Conservation (phyloP, 2,113 vertebrate genomes). For the Hyaena hyaena region DNA sequence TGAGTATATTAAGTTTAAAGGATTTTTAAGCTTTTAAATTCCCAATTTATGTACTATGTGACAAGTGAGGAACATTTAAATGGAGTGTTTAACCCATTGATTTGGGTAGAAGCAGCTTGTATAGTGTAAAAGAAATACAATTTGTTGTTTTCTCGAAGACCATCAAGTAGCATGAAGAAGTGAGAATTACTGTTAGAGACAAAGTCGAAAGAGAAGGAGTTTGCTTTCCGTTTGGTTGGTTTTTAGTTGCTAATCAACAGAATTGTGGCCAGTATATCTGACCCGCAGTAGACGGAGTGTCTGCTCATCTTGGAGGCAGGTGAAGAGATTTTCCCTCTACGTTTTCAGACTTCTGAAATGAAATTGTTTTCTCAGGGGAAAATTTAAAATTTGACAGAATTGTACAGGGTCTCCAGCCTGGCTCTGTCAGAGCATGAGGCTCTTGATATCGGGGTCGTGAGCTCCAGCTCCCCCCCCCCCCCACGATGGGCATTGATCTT, state of each 20-base stretch:
- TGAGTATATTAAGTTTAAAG: background rate
- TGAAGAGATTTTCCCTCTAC: background rate
- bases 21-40: conserved; percentile 3
- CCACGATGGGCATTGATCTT: background rate
- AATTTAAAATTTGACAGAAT: background rate
- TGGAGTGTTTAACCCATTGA: background rate
- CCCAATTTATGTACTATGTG: background rate
- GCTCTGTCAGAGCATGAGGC: background rate
- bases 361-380: background rate
- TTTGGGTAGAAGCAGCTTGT: conserved; percentile 5
- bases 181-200: background rate
- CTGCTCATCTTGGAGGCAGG: background rate
- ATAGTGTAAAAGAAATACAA: background rate
- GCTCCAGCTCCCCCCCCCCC: background rate
- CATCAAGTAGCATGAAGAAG: background rate
- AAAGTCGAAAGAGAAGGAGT: background rate
- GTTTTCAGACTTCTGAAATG: background rate
- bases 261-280: background rate
- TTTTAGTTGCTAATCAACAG: background rate
- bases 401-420: background rate
- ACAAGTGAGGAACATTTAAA: background rate
- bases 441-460: background rate
- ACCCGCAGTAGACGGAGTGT: background rate
- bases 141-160: background rate
- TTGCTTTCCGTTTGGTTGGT: background rate